These are phyloP conservation scores for Diogma glabrata DNA, from an alignment of 2,888 invertebrate genomes.

Conservation along the genomic window DNA sequence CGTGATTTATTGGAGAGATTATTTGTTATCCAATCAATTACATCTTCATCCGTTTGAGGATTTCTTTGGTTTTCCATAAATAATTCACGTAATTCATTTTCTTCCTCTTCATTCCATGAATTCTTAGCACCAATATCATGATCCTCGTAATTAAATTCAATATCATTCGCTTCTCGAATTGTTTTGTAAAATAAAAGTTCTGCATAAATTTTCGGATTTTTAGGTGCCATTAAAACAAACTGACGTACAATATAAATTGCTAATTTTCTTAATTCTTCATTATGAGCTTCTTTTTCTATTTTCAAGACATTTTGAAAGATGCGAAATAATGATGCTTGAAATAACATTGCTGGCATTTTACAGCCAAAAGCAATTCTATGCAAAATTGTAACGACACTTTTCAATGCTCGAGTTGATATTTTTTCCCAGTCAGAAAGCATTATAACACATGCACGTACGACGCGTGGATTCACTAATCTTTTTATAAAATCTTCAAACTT, in stretches of 20 bases:
- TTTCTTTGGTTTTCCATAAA: slow-evolving; percentile 72
- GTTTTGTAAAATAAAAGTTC: slow-evolving; percentile 93
- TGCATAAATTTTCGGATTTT: slow-evolving; percentile 76
- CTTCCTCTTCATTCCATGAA: slow-evolving; percentile 76
- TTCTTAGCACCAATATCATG: slow-evolving; percentile 35
- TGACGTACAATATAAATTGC: slow-evolving; percentile 73
- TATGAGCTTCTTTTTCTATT: slow-evolving; percentile 39
- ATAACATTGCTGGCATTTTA: slow-evolving; percentile 75
- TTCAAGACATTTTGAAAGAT: slow-evolving; percentile 70
- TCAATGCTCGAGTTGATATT: slow-evolving; percentile 70
- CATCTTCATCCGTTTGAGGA: slow-evolving; percentile 62
- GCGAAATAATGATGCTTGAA: slow-evolving; percentile 72
- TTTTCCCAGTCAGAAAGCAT: slow-evolving; percentile 64
- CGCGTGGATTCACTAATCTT: slow-evolving; percentile 72
- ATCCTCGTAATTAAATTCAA: slow-evolving; percentile 73
- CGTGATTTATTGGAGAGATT: slow-evolving; percentile 71
- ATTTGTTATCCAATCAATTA: slow-evolving; percentile 73
- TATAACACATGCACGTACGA: slow-evolving; percentile 64
- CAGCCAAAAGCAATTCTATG: slow-evolving; percentile 86
- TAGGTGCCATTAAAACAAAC: slow-evolving; percentile 68
- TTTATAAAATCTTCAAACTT: no score
- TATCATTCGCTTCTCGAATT: slow-evolving; percentile 68
- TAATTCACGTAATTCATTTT: slow-evolving; percentile 69
- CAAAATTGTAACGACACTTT: slow-evolving; percentile 77
- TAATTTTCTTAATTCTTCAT: slow-evolving; percentile 77